Evolutionary conservation across 2,113 vertebrate species (phyloP).

Genomic region (Triplophysa tibetana): DNA sequence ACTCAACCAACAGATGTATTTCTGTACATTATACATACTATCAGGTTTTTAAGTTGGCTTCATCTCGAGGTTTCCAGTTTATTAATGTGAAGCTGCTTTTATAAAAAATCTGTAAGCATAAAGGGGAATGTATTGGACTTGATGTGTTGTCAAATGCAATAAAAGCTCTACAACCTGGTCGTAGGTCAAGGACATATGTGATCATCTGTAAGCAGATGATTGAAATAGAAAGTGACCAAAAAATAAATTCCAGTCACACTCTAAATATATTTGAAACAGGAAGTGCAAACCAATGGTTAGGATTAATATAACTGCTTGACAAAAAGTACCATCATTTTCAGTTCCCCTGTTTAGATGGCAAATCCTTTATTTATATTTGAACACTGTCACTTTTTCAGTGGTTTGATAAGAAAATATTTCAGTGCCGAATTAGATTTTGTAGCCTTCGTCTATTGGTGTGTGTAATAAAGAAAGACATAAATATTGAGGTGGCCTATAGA

Average conservation of each 20-base stretch:
- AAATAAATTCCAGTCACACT: neutral
- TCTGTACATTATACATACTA: too few species aligned
- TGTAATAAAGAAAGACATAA: slow-evolving; percentile 11
- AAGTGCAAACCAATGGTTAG: neutral
- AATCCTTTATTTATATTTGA: neutral
- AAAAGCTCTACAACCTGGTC: neutral
- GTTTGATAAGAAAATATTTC: slow-evolving; percentile 32
- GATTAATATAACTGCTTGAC: neutral
- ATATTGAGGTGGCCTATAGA: slow-evolving; percentile 18
- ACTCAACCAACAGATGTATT: too few species aligned
- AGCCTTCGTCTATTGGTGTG: slow-evolving; percentile 20
- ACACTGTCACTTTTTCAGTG: neutral
- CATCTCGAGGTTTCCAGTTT: too few species aligned
- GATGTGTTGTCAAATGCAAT: neutral
- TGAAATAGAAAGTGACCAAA: neutral
- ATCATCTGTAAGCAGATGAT: neutral
- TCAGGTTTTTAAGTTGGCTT: too few species aligned
- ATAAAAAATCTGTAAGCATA: too few species aligned
- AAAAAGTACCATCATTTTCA: slow-evolving; percentile 20
- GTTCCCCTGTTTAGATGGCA: slow-evolving; percentile 2
- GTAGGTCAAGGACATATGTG: too few species aligned
- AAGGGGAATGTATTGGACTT: too few species aligned
- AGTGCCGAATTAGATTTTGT: slow-evolving; percentile 17
- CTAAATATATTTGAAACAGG: neutral
- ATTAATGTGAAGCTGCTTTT: too few species aligned